Conservation (phyloP, 1,140 invertebrate species). For the Triops longicaudatus region DNA sequence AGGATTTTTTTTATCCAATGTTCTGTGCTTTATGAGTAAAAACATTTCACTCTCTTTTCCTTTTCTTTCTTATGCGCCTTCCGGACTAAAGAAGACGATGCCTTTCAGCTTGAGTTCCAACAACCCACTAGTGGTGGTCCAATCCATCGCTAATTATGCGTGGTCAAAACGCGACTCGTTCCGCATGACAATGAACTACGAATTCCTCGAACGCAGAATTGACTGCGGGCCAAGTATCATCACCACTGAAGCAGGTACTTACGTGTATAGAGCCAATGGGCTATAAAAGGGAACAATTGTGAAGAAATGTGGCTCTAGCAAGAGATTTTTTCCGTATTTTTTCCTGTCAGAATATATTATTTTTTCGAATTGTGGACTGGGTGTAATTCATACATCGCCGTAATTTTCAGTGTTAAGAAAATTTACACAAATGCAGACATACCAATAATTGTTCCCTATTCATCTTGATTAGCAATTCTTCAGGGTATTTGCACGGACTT, state of each 20-base stretch:
- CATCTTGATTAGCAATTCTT: too few species aligned
- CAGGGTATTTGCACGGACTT: too few species aligned
- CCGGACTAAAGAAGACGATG: neutral
- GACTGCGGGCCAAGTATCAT: neutral
- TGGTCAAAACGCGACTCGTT: neutral
- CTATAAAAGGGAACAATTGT: neutral
- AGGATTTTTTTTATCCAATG: neutral
- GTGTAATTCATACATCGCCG: too few species aligned
- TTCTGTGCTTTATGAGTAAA: too few species aligned
- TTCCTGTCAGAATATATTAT: too few species aligned
- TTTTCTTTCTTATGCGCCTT: neutral
- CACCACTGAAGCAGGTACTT: neutral
- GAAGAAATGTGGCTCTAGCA: too few species aligned
- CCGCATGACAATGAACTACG: slow-evolving; percentile 2
- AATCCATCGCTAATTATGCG: slow-evolving; percentile 18
- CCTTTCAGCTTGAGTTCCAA: slow-evolving; percentile 25
- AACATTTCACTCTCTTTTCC: neutral
- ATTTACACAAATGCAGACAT: too few species aligned
- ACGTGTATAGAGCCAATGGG: neutral
- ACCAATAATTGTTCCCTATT: too few species aligned
- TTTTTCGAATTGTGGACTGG: too few species aligned
- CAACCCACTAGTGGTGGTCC: slow-evolving; percentile 17
- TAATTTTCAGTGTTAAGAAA: too few species aligned
- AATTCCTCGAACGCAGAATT: neutral
- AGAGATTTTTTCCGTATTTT: too few species aligned